Percentiles rank a stretch among this genome's conserved stretches.
Conservation (phyloP, 1,140 invertebrate genomes). For the Sinonovacula constricta region DNA sequence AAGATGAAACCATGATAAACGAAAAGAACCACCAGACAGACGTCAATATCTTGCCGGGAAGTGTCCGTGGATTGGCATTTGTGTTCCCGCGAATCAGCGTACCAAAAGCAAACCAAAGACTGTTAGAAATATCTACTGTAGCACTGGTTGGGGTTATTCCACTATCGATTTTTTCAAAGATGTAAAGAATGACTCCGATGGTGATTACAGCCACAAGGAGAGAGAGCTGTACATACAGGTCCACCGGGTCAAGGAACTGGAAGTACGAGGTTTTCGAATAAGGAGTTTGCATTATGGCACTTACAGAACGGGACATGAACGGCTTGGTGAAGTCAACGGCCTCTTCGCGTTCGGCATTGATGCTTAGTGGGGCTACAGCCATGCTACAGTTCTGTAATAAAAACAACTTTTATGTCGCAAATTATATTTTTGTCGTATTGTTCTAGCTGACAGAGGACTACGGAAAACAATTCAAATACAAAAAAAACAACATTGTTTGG, state of each 20-base stretch:
- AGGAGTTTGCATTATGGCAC: slow-evolving; percentile 65
- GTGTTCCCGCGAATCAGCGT: slow-evolving; percentile 66
- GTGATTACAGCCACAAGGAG: slow-evolving; percentile 80
- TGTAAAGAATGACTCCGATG: slow-evolving; percentile 94
- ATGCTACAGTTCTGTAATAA: slow-evolving; percentile 73
- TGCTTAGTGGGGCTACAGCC: slow-evolving; percentile 77
- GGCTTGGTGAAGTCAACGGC: slow-evolving; percentile 78
- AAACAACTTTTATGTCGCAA: too few relatives aligned
- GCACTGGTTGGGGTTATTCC: slow-evolving; percentile 76
- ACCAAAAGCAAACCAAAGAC: slow-evolving; percentile 73
- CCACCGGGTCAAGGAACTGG: slow-evolving; percentile 97
- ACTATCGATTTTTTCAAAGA: slow-evolving; percentile 90
- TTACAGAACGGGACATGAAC: slow-evolving; percentile 75
- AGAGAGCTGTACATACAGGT: slow-evolving; percentile 82
- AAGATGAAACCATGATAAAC: slow-evolving; percentile 75
- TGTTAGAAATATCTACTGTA: slow-evolving; percentile 61
- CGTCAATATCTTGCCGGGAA: slow-evolving; percentile 69
- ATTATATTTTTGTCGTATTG: not conserved
- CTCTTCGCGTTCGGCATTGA: slow-evolving; percentile 73
- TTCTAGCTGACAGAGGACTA: not conserved
- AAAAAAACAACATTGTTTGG: not conserved
- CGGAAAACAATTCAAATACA: not conserved
- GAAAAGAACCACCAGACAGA: slow-evolving; percentile 76
- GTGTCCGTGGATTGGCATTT: slow-evolving; percentile 60
- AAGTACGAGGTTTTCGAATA: slow-evolving; percentile 83